phyloP scores from a whole-genome alignment of 2,888 invertebrate genomes.

The Lithophane ornitopus region DNA sequence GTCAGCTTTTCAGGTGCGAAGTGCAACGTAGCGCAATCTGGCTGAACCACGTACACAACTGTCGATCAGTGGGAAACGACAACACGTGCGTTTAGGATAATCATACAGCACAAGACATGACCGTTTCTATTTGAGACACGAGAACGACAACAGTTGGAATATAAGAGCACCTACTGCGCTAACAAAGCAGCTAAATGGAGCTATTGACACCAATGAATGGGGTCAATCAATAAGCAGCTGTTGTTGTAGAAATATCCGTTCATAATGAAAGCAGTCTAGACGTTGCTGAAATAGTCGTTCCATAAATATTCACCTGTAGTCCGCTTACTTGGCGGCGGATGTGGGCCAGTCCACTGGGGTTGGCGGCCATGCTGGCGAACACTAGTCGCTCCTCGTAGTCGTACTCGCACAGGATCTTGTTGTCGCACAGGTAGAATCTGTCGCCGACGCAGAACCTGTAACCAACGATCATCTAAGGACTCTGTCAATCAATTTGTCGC shows the following conservation, averaged over 20 bases:
- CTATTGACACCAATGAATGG: conserved; percentile 64
- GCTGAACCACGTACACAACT: conserved; percentile 52
- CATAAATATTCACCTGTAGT: conserved; percentile 87
- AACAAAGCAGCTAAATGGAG: conserved; percentile 41
- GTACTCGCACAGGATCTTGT: conserved; percentile 98
- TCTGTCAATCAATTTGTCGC: conserved; percentile 8
- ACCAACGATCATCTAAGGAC: conserved; percentile 45
- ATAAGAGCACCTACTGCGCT: conserved; percentile 7
- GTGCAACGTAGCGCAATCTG: conserved; percentile 48
- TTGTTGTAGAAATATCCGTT: conserved; percentile 51
- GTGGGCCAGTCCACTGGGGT: conserved; percentile 96
- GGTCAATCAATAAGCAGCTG: conserved; percentile 73
- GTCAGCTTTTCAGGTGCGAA: conserved; percentile 66
- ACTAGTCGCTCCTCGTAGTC: conserved; percentile 98
- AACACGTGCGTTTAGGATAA: conserved; percentile 40
- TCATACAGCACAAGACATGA: conserved; percentile 46
- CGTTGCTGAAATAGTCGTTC: conserved; percentile 61
- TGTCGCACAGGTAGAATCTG: conserved; percentile 97
- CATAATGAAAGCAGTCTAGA: conserved; percentile 67
- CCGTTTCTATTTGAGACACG: conserved; percentile 17
- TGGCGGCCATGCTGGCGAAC: conserved; percentile 96
- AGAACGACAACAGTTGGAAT: conserved; percentile 27
- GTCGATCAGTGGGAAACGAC: conserved; percentile 50
- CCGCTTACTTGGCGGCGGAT: conserved; percentile 96
- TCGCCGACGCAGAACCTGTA: conserved; percentile 98